Evolutionary conservation across 2,888 invertebrate genomes (phyloP).

Genomic region (Hypselothyrea guttata): DNA sequence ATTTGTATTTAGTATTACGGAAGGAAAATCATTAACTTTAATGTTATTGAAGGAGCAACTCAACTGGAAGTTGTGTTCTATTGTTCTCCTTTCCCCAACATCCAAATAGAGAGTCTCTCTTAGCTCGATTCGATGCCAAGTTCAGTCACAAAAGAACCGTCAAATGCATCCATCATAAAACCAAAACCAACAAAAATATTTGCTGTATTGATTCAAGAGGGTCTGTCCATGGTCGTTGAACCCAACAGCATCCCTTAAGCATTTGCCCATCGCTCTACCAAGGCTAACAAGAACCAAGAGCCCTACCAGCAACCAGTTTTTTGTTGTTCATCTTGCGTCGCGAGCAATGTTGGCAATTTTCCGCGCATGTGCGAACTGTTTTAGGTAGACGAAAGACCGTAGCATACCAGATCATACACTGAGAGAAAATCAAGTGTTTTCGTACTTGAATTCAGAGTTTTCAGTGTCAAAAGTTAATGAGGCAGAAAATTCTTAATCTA

Average conservation of each 20-base stretch:
- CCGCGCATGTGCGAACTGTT: slow-evolving; percentile 42
- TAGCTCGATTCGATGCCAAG: too few species aligned
- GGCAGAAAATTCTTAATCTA: too few species aligned
- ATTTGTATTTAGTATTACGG: background rate
- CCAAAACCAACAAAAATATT: background rate
- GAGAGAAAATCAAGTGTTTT: too few species aligned
- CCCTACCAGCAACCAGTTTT: slow-evolving; percentile 56
- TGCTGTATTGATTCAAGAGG: slow-evolving; percentile 20
- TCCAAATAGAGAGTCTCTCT: background rate
- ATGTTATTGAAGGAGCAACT: too few species aligned
- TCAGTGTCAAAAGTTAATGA: too few species aligned
- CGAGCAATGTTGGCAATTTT: slow-evolving; percentile 57
- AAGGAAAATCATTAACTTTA: too few species aligned
- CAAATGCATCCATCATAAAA: slow-evolving; percentile 10
- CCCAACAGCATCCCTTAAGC: slow-evolving; percentile 61
- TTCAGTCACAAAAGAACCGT: background rate
- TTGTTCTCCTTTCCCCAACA: background rate
- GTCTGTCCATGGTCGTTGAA: slow-evolving; percentile 59
- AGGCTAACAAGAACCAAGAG: slow-evolving; percentile 47
- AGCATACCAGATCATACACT: background rate
- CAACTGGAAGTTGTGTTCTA: too few species aligned
- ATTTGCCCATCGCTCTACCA: slow-evolving; percentile 33
- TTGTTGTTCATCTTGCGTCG: slow-evolving; percentile 7
- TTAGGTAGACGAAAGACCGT: slow-evolving; percentile 36
- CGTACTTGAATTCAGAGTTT: too few species aligned